Conservation (phyloP, 2,113 vertebrate species). For the Beaufortia kweichowensis region DNA sequence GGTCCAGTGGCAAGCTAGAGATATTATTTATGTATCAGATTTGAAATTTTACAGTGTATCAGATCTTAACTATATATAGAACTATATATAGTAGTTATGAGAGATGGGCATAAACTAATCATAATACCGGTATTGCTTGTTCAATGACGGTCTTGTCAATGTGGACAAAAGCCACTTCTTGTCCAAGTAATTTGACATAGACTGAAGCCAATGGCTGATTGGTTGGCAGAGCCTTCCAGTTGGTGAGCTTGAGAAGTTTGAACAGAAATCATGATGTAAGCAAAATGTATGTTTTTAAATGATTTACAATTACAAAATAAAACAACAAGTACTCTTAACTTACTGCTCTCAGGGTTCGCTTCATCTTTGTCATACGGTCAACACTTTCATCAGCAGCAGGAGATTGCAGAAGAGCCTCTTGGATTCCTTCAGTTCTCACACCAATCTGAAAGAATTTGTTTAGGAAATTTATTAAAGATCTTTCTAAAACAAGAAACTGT, state of each 20-base stretch:
- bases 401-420: constrained; percentile 73
- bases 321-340: constrained; percentile 27
- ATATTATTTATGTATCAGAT: constrained; percentile 18
- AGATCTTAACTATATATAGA: too few relatives aligned
- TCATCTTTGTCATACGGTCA: constrained; percentile 77
- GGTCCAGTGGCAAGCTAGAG: constrained; percentile 59
- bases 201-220: constrained; percentile 68
- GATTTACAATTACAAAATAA: not conserved
- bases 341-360: constrained; percentile 75
- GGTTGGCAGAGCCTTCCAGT: constrained; percentile 71
- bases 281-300: not conserved
- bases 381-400: constrained; percentile 54
- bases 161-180: constrained; percentile 75
- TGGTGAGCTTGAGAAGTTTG: constrained; percentile 65
- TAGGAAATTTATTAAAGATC: too few relatives aligned
- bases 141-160: constrained; percentile 74
- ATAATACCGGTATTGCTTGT: constrained; percentile 70
- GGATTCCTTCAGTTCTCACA: constrained; percentile 75
- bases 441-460: too few relatives aligned
- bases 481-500: too few relatives aligned
- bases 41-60: not conserved
- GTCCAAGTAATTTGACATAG: constrained; percentile 77
- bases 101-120: not conserved
- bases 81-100: not conserved
- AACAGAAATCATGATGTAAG: not conserved